Evolutionary conservation across 2,888 invertebrate species (phyloP), one percentile per base, ranked within the genome.

Genomic region (Sympetrum striolatum): DNA sequence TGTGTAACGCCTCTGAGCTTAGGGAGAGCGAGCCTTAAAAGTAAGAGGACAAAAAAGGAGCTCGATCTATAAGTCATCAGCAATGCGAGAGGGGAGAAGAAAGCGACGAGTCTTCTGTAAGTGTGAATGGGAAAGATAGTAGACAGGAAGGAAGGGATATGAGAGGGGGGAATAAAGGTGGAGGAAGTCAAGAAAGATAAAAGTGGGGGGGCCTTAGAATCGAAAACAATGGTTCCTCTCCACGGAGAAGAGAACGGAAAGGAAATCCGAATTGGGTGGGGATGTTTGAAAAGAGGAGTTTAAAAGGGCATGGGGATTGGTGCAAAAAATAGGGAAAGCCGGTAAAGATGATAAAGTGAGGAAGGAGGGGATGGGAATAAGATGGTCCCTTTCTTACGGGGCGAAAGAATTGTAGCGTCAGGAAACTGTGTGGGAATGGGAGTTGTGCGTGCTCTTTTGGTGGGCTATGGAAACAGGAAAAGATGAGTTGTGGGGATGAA

Each of bases 291-390:
- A 39, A 44, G n/a, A 81, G 48, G 81, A 31, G 82, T 31, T 53
- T 31, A 48, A 18, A 81, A 31, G 60, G 37, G 60, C 1, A n/a
- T 44, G 60, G 86, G 60, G 39, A 64, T 37, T 60, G 73, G 73
- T 60, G n/a, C 37, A 86, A 86, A 86, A 86, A 86, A 60, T 25
- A 86, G n/a, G 60, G 37, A 86, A 82, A 60, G 60, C 58, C 60
- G 86, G 86, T 60, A 86, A 60, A 37, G 86, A 86, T 86, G 86
- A 86, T 86, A 86, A 86, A 86, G 86, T 60, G 86, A 64, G 86
- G 60, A 86, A 86, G 86, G 58, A 31, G 14, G 82, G 58, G 82
- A 60, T 64, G 58, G 39, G 53, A n/a, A 64, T 37, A 86, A 86
- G 86, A 86, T 60, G 86, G 64, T 60, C 60, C 60, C 86, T 60